phyloP scores from a whole-genome alignment of 2,797 vertebrate species.

The Babyrousa celebensis region DNA sequence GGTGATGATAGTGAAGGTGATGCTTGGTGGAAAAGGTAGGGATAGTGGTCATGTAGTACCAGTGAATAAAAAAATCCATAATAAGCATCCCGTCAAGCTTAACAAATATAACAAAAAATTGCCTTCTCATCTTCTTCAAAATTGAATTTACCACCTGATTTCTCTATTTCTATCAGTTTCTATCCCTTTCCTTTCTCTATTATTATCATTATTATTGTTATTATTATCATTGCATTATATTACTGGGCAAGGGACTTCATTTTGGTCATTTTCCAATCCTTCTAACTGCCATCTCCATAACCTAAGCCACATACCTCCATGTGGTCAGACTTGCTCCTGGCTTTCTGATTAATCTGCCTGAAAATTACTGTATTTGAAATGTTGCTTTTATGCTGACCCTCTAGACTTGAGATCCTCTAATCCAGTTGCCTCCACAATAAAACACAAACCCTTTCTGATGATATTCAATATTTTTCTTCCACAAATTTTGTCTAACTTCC shows the following conservation, averaged over 20 bases:
- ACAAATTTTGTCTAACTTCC: not conserved
- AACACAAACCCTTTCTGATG: not conserved
- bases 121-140: conserved; percentile 23
- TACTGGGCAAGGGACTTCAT: not conserved
- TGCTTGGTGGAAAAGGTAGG: not conserved
- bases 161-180: not conserved
- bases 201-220: not conserved
- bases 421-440: not conserved
- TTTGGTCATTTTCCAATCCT: conserved; percentile 5
- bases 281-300: not conserved
- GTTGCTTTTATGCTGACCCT: not conserved
- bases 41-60: not conserved
- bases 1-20: not conserved
- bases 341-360: not conserved
- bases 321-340: not conserved
- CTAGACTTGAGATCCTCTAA: not conserved
- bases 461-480: not conserved
- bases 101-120: not conserved
- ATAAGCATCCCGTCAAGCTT: not conserved
- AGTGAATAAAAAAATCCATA: not conserved
- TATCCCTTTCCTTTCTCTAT: not conserved
- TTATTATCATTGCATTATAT: not conserved
- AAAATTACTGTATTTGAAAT: not conserved
- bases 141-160: not conserved
- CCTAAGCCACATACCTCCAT: not conserved